Percentiles rank a stretch among this genome's conserved stretches.
These are phyloP conservation scores for Poeciliopsis presidionis DNA, from an alignment of 2,797 vertebrate genomes.

Conservation along the genomic window DNA sequence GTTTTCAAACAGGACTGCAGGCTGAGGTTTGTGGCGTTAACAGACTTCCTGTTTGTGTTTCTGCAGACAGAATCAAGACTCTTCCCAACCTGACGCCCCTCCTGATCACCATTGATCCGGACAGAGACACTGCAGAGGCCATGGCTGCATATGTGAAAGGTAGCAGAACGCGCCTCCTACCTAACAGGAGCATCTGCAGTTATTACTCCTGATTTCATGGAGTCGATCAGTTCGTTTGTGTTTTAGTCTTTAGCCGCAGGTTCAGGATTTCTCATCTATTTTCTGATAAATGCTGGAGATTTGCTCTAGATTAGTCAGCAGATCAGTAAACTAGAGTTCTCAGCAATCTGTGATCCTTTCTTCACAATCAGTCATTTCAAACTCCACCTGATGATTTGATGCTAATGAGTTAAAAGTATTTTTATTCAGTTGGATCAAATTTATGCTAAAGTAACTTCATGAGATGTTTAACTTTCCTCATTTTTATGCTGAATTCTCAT, in stretches of 20 bases:
- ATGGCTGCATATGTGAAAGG: conserved; percentile 92
- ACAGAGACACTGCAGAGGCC: conserved; percentile 89
- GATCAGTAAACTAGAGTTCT: too few relatives aligned
- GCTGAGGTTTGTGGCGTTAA: background rate
- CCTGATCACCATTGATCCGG: conserved; percentile 96
- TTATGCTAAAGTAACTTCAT: too few relatives aligned
- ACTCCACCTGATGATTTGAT: too few relatives aligned
- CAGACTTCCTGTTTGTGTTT: background rate
- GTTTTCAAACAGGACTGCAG: background rate
- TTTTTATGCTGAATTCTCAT: too few relatives aligned
- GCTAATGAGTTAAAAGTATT: too few relatives aligned
- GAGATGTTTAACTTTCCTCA: too few relatives aligned
- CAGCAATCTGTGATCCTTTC: too few relatives aligned
- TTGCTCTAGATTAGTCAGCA: too few relatives aligned
- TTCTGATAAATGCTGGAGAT: too few relatives aligned
- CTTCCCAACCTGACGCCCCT: conserved; percentile 90
- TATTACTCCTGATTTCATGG: background rate
- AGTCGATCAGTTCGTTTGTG: background rate
- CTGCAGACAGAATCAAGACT: conserved; percentile 84
- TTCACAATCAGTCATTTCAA: too few relatives aligned
- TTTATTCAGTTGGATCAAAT: too few relatives aligned
- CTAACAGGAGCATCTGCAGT: too few relatives aligned
- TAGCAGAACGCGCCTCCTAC: conserved; percentile 47
- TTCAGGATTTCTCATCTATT: background rate
- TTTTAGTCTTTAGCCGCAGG: background rate